Conservation (phyloP, 2,797 vertebrate species). For the Harpagifer antarcticus region DNA sequence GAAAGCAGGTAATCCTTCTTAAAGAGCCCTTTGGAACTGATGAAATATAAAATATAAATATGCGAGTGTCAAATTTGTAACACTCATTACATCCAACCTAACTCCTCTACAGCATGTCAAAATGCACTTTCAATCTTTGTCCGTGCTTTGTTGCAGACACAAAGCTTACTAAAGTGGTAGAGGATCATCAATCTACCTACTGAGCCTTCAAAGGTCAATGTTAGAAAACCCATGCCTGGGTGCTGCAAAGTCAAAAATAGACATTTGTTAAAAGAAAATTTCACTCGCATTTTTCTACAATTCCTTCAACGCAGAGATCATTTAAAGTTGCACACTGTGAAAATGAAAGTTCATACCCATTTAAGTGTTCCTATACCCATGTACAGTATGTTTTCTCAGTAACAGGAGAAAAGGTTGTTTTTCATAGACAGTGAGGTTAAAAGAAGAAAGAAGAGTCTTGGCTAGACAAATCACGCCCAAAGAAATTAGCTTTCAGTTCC, state of each 20-base stretch:
- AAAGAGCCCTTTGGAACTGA: too few relatives aligned
- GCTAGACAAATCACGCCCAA: background rate
- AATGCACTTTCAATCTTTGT: background rate
- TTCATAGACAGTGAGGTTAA: background rate
- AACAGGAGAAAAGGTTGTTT: background rate
- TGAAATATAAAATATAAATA: background rate
- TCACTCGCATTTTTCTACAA: constrained; percentile 2
- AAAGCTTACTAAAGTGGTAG: background rate
- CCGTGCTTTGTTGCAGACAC: constrained; percentile 3
- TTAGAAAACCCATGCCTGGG: constrained; percentile 11
- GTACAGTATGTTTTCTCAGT: background rate
- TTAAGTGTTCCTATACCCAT: background rate
- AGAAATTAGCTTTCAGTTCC: constrained; percentile 16
- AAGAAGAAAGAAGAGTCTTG: background rate
- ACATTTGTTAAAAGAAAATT: background rate
- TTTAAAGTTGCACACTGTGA: background rate
- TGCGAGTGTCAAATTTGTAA: constrained; percentile 2
- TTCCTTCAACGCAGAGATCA: background rate
- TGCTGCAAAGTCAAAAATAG: constrained; percentile 22
- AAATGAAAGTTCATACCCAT: background rate
- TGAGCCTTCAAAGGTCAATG: constrained; percentile 33
- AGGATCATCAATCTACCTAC: constrained; percentile 2
- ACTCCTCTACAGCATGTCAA: background rate
- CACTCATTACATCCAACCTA: background rate
- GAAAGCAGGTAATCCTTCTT: too few relatives aligned